Conservation (phyloP, 2,113 vertebrate species). For the Pteruthius melanotis region DNA sequence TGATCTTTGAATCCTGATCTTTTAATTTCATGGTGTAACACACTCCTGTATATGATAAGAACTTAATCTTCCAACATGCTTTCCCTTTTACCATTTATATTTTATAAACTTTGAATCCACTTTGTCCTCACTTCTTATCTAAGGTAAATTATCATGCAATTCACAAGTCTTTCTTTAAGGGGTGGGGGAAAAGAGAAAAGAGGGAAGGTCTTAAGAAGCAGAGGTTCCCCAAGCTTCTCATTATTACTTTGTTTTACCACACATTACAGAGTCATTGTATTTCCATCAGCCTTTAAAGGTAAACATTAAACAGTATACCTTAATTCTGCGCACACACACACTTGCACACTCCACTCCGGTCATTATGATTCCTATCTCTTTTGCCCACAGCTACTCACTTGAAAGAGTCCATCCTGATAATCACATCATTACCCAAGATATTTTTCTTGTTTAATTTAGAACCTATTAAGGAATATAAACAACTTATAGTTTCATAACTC, state of each 20-base stretch:
- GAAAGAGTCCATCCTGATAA: not conserved
- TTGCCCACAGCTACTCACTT: not conserved
- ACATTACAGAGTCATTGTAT: fast-evolving
- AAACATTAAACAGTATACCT: not conserved
- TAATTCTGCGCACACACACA: not conserved
- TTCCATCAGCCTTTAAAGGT: not conserved
- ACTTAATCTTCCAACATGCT: not conserved
- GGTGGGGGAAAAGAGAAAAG: fast-evolving
- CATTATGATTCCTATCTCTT: not conserved
- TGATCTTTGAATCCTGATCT: no score
- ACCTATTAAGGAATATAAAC: not conserved
- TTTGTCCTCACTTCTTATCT: not conserved
- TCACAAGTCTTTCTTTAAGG: not conserved
- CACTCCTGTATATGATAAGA: not conserved
- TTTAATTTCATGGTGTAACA: not conserved
- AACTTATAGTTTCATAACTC: not conserved
- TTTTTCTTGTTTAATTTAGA: not conserved
- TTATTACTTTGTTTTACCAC: not conserved
- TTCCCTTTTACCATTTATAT: not conserved
- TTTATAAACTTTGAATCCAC: not conserved
- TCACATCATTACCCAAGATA: not conserved
- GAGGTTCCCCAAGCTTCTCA: not conserved
- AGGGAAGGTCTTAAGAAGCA: not conserved
- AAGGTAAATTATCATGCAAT: not conserved
- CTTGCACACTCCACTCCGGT: not conserved